Base-by-base conservation (phyloP, 2,888 invertebrate species). In the Orthosia incerta region DNA sequence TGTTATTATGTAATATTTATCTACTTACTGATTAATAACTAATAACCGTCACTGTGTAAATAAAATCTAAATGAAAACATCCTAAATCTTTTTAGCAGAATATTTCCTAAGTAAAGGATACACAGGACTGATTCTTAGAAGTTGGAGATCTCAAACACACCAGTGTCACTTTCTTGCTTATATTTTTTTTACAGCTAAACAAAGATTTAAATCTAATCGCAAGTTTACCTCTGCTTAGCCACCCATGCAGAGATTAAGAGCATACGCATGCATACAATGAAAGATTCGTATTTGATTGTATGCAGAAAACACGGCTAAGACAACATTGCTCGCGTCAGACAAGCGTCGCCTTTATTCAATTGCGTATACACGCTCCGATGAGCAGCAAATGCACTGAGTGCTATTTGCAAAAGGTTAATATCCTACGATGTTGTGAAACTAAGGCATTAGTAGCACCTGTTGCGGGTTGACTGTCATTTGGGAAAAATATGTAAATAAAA, bases 401-500 rank as follows among this genome's bases (percentile, higher is more conserved):
- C 16, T 74, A 74, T 78, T 84, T 85, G 76, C 87, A 80, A 84
- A 72, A 86, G 84, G 84, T 82, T 71, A 84, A 79, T 84, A 82
- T 75, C 76, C 80, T 80, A 69, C 55, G 39, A 68, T 59, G 62
- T 82, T 82, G 80, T 79, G 80, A 86, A 80, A 82, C 59, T 71
- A 51, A 64, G 16, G 71, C 23, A 63, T 74, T 60, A 16, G 7
- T 50, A 70, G 64, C 61, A 55, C 56, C 57, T 16, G 12, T n/a
- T 16, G 4, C 56, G 55, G 70, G 76, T 20, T 62, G 15, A 45
- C n/a, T 61, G 12, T 23, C 13, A 13, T 65, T 51, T 60, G 20
- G n/a, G 1, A 61, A 16, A 61, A 20, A 4, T 3, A 39, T 39
- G 4, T 4, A 9, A 39, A 39, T 12, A 18, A 57, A 2, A 11